These are phyloP conservation scores for Fragum fragum DNA, from an alignment of 2,888 invertebrate genomes.

Conservation along the genomic window DNA sequence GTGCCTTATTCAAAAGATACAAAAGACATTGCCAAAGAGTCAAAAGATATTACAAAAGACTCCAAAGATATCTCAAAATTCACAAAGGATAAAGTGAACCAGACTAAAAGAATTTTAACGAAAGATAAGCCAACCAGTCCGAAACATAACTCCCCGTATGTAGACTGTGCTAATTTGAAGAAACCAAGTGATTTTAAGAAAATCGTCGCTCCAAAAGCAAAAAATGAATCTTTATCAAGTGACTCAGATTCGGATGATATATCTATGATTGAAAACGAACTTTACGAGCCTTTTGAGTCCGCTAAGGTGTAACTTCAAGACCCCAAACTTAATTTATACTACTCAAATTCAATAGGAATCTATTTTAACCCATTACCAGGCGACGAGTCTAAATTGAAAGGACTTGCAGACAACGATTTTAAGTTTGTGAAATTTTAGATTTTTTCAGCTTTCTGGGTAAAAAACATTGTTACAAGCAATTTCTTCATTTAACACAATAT, in stretches of 20 bases:
- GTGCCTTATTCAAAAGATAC: slow-evolving; percentile 4
- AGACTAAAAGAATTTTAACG: slow-evolving; percentile 47
- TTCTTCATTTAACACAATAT: too few species aligned
- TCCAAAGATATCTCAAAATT: slow-evolving; percentile 27
- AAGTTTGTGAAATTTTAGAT: too few species aligned
- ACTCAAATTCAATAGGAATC: too few species aligned
- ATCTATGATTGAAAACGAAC: slow-evolving; percentile 61
- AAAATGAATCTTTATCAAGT: slow-evolving; percentile 57
- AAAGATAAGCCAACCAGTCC: slow-evolving; percentile 20
- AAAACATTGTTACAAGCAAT: too few species aligned
- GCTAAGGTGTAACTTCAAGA: slow-evolving; percentile 67
- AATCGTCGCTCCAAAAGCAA: slow-evolving; percentile 26
- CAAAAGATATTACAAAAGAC: not conserved
- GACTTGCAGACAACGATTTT: too few species aligned
- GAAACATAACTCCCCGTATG: slow-evolving; percentile 31
- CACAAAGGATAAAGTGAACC: slow-evolving; percentile 60
- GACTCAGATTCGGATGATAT: slow-evolving; percentile 64
- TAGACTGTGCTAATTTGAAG: slow-evolving; percentile 36
- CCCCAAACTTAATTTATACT: too few species aligned
- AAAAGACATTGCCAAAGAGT: not conserved
- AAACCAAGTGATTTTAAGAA: slow-evolving; percentile 15
- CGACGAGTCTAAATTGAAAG: too few species aligned
- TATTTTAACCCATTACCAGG: too few species aligned
- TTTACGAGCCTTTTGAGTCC: slow-evolving; percentile 67
- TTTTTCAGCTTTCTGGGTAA: too few species aligned